phyloP scores from a whole-genome alignment of 1,140 invertebrate genomes.

The Ridgeia piscesae region DNA sequence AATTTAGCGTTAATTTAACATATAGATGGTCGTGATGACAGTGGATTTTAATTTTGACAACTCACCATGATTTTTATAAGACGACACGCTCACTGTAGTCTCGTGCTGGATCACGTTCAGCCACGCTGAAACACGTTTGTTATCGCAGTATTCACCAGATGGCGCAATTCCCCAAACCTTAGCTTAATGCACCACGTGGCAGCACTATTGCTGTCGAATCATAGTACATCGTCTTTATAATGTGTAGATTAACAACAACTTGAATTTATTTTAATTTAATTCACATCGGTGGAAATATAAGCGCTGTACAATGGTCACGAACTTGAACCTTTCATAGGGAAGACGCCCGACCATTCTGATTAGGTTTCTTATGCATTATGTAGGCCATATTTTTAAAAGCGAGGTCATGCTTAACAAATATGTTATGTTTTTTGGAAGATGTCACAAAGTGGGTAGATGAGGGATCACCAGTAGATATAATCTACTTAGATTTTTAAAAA shows the following conservation, averaged over 20 bases:
- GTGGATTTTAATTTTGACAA: neutral
- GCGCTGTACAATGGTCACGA: too few relatives aligned
- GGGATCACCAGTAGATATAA: neutral
- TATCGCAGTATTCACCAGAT: neutral
- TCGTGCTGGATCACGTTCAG: neutral
- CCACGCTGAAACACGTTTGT: neutral
- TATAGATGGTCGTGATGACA: neutral
- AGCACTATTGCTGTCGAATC: neutral
- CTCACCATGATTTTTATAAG: neutral
- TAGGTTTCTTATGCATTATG: too few relatives aligned
- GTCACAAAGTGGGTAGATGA: too few relatives aligned
- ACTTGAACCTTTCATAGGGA: too few relatives aligned
- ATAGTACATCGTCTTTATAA: too few relatives aligned
- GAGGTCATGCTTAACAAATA: too few relatives aligned
- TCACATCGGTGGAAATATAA: too few relatives aligned
- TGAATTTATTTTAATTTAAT: too few relatives aligned
- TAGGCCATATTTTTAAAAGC: too few relatives aligned
- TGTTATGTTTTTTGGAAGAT: too few relatives aligned
- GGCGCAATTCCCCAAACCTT: neutral
- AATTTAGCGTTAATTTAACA: neutral
- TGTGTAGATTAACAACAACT: too few relatives aligned
- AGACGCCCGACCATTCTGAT: too few relatives aligned
- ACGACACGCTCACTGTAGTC: neutral
- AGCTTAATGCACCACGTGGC: neutral
- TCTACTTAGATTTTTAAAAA: neutral